Evolutionary conservation across 1,140 invertebrate genomes (phyloP).

Genomic region (Bombus impatiens): DNA sequence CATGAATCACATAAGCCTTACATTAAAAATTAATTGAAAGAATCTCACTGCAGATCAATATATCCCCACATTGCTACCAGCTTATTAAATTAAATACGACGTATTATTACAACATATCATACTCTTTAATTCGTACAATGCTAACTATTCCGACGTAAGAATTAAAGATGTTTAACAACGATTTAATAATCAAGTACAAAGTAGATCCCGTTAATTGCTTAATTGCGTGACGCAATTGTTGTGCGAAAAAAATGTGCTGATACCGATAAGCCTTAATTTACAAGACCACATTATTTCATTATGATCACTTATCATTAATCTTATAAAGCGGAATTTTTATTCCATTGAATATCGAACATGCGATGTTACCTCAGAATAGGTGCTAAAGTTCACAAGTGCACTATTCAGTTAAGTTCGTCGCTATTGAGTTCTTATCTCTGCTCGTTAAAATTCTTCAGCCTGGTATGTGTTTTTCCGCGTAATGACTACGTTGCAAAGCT

Average conservation of each 20-base stretch:
- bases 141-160: not conserved
- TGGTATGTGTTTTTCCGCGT: not conserved
- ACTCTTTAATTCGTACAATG: not conserved
- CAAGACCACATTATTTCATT: not conserved
- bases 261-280: not conserved
- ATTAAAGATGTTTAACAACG: not conserved
- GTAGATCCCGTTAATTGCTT: not conserved
- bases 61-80: not conserved
- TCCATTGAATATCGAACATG: not conserved
- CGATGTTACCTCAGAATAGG: not conserved
- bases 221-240: slow-evolving; percentile 10
- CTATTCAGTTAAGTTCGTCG: not conserved
- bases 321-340: not conserved
- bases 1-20: not conserved
- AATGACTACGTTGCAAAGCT: slow-evolving; percentile 2
- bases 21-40: not conserved
- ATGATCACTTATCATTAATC: not conserved
- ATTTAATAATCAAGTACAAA: not conserved
- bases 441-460: slow-evolving; percentile 17
- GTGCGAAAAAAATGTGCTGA: not conserved
- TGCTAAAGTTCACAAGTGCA: not conserved
- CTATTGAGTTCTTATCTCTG: slow-evolving; percentile 1
- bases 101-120: not conserved
- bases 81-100: too few relatives aligned
- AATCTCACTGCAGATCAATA: not conserved